These are phyloP conservation scores for Colius striatus DNA, from an alignment of 2,113 vertebrate genomes.

Conservation along the genomic window DNA sequence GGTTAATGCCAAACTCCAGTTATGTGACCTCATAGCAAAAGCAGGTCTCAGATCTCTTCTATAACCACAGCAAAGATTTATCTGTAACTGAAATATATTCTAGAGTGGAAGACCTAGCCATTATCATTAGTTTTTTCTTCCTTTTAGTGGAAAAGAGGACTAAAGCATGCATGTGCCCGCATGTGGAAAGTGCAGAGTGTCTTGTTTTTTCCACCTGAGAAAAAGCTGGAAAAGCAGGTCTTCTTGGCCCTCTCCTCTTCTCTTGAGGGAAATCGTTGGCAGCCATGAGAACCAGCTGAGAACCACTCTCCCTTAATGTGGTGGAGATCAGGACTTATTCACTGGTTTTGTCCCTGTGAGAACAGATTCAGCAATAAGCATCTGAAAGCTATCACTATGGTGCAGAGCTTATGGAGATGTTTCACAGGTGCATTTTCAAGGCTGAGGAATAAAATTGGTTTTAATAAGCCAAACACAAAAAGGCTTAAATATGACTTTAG, in stretches of 20 bases:
- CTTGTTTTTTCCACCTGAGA: neutral
- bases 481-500: slow-evolving; percentile 30
- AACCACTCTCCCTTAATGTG: neutral
- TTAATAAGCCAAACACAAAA: slow-evolving; percentile 47
- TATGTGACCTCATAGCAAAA: neutral
- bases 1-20: neutral
- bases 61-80: neutral
- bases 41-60: neutral
- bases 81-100: neutral
- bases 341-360: neutral
- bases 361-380: neutral
- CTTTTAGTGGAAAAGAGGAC: neutral
- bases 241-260: neutral
- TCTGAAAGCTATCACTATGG: neutral
- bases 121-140: neutral
- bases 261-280: neutral
- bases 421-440: slow-evolving; percentile 9
- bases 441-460: neutral
- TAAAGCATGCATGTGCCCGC: neutral
- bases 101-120: neutral
- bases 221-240: neutral
- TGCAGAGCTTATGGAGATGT: neutral
- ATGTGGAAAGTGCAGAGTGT: neutral
- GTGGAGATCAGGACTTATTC: neutral
- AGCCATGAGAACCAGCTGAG: neutral